Evolutionary conservation across 1,140 invertebrate genomes (phyloP), one percentile per base, ranked within the genome.

Genomic region (Oryzaephilus surinamensis): DNA sequence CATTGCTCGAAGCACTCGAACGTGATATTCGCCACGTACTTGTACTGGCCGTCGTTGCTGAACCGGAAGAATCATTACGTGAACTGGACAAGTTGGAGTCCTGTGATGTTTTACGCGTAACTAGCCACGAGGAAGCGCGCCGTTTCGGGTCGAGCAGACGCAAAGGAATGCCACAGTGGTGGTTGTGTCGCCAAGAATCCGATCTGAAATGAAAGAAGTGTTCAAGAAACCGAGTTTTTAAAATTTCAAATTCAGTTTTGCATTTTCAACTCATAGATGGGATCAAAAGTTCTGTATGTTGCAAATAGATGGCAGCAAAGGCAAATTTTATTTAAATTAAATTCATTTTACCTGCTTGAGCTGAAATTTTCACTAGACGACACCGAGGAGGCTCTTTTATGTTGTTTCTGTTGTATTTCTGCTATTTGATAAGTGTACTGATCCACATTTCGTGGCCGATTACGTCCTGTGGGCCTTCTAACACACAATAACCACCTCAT

Each of bases 311-410:
- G n/a, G n/a, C n/a, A n/a, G n/a, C n/a, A n/a, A n/a, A n/a, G n/a
- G n/a, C n/a, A n/a, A n/a, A n/a, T n/a, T n/a, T n/a, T n/a, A n/a
- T n/a, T n/a, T n/a, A n/a, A n/a, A n/a, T n/a, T n/a, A n/a, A n/a
- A n/a, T n/a, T n/a, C n/a, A n/a, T n/a, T n/a, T n/a, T n/a, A n/a
- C n/a, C n/a, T n/a, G n/a, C n/a, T n/a, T 1, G 85, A 89, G 34
- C 82, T 86, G 62, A 87, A 92, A 57, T 92, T 91, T 43, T 87
- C 84, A 57, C 84, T 88, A 5, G 85, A 88, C 0, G 84, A 87
- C 11, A 90, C 83, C 0, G 84, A 88, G 7, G 82, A 81, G 3
- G 84, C 77, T 13, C 84, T 61, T 59, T 76, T 79, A 55, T 77
- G 79, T 52, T 76, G 80, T 46, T 76, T 83, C 32, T 82, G 77